phyloP scores from a whole-genome alignment of 2,797 vertebrate species.

The Phrynocephalus forsythii region DNA sequence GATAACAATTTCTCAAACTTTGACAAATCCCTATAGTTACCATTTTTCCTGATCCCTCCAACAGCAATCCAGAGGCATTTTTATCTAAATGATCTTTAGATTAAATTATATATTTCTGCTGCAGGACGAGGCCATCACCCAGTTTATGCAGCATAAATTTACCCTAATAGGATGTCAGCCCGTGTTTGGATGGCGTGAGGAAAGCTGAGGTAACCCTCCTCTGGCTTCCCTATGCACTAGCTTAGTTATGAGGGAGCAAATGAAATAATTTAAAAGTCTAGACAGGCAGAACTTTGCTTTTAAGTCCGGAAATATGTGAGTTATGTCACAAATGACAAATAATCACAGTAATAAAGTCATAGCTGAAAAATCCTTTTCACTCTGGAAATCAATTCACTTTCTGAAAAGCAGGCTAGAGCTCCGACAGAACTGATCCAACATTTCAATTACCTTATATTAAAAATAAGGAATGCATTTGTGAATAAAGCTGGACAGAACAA shows the following conservation, averaged over 20 bases:
- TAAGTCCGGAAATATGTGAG: neutral
- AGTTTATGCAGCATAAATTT: too few species aligned
- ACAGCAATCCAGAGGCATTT: too few species aligned
- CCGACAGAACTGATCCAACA: neutral
- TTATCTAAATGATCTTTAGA: too few species aligned
- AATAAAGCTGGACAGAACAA: neutral
- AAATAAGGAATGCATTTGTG: neutral
- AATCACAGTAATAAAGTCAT: neutral
- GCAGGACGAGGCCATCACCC: too few species aligned
- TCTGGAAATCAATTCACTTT: neutral
- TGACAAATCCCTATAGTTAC: too few species aligned
- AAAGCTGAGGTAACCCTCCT: neutral
- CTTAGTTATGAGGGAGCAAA: neutral
- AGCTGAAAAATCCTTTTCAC: neutral
- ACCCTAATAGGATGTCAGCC: too few species aligned
- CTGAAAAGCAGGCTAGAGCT: neutral
- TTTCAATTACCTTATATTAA: constrained; percentile 2
- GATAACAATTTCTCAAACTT: too few species aligned
- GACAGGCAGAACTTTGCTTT: neutral
- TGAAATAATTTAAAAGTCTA: neutral
- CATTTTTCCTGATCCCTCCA: too few species aligned
- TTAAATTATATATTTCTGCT: too few species aligned
- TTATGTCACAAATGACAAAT: neutral
- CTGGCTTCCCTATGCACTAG: neutral
- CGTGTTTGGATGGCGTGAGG: too few species aligned